Base-by-base conservation (phyloP, 1,140 invertebrate genomes). In the Drosophila santomea region DNA sequence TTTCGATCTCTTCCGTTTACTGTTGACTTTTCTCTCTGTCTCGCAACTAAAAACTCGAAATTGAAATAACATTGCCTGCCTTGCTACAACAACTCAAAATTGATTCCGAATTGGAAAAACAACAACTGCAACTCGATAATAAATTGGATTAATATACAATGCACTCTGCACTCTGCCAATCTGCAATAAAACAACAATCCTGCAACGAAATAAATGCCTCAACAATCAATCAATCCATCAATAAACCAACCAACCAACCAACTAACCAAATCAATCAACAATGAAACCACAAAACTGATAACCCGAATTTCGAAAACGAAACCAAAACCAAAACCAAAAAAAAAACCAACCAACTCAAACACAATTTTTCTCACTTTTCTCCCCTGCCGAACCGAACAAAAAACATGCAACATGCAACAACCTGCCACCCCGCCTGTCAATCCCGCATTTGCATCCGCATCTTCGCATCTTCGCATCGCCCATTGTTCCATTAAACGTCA, bases 401-500 rank as follows among this genome's bases (percentile, higher is more conserved):
- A 38, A 25, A n/a, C 55, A 61, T 57, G 62, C 71, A 39, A 54
- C 59, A 60, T 74, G 63, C 60, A 51, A 72, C 44, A 50, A 51
- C 66, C 82, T 39, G 44, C 44, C 61, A 52, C 67, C 67, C 82
- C 45, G 51, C 44, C 61, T 72, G 58, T 63, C 72, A 57, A 47
- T 59, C 60, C 61, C 35, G 8, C 45, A 77, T 76, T 51, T 73
- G 60, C 78, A 67, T 80, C 76, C 56, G 74, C 75, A 72, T 81
- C 62, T 80, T 67, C 56, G 74, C 75, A 72, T 81, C 62, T 80
- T 67, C 56, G 74, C 75, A 72, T 81, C 62, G 73, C 71, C 66
- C 67, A 71, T 71, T 55, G 73, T 78, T 76, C 62, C 86, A 90
- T 90, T 74, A 73, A 84, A 69, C 80, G 66, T 86, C 80, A 90